phyloP scores from a whole-genome alignment of 2,113 vertebrate species.

The Chaetorhynchus papuensis region DNA sequence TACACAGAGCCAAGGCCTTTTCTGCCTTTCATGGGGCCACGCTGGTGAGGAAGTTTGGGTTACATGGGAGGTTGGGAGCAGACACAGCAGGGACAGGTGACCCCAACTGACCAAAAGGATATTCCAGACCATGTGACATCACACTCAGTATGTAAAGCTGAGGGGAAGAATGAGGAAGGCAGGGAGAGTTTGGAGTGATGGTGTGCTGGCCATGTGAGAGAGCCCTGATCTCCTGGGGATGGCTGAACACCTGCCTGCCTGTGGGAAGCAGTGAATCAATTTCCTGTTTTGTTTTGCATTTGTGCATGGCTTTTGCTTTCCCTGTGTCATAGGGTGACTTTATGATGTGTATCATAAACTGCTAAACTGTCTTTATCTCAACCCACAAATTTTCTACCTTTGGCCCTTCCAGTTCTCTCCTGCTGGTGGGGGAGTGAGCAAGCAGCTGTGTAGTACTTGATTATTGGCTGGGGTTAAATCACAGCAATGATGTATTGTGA shows the following conservation, averaged over 20 bases:
- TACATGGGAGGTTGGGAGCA: not conserved
- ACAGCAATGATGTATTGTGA: not conserved
- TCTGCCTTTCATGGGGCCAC: not conserved
- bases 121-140: not conserved
- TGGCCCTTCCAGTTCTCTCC: not conserved
- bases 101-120: not conserved
- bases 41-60: not conserved
- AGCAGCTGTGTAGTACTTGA: no score
- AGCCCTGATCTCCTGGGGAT: no score
- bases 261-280: not conserved
- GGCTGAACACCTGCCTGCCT: not conserved
- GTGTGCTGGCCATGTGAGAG: not conserved
- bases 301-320: not conserved
- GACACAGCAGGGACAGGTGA: not conserved
- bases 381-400: not conserved
- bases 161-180: not conserved
- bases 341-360: no score
- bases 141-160: not conserved
- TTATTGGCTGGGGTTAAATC: not conserved
- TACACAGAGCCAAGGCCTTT: not conserved
- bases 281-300: not conserved
- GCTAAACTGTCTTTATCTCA: not conserved
- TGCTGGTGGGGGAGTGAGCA: not conserved
- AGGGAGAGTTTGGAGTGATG: not conserved
- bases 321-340: no score